A percentile compares a stretch with the other conserved stretches of the same genome.
phyloP scores from a whole-genome alignment of 2,888 invertebrate species.

The Volucella zonaria region DNA sequence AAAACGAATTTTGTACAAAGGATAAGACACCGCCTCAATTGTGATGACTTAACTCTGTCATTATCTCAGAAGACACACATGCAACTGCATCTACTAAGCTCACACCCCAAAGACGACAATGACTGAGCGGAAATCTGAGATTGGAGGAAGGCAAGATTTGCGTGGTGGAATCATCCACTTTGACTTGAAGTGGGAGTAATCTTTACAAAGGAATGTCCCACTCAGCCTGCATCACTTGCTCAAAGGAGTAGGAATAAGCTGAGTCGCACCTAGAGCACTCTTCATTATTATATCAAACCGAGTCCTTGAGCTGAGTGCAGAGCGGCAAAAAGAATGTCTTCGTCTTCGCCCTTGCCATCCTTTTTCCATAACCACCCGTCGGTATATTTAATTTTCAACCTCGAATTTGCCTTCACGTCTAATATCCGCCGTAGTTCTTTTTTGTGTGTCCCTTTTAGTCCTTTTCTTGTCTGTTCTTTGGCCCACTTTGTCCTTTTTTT shows the following conservation, averaged over 20 bases:
- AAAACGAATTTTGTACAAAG: slow-evolving; percentile 62
- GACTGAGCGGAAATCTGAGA: slow-evolving; percentile 37
- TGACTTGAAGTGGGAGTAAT: slow-evolving; percentile 22
- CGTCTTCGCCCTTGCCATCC: slow-evolving; percentile 1
- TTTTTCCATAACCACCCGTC: not conserved
- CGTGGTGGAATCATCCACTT: slow-evolving; percentile 11
- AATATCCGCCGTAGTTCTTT: slow-evolving; percentile 40
- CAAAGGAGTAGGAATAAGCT: slow-evolving; percentile 65
- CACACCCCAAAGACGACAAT: not conserved
- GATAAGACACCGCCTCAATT: slow-evolving; percentile 59
- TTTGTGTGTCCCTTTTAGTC: not conserved
- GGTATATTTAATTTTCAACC: slow-evolving; percentile 66
- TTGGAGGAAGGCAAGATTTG: slow-evolving; percentile 19
- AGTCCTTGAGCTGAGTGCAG: slow-evolving; percentile 61
- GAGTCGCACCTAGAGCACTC: slow-evolving; percentile 70
- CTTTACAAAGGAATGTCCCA: slow-evolving; percentile 54
- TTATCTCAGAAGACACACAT: slow-evolving; percentile 20
- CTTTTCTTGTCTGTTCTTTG: slow-evolving; percentile 29
- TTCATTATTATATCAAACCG: slow-evolving; percentile 72
- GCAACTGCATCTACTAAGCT: not conserved
- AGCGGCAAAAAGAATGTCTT: slow-evolving; percentile 43
- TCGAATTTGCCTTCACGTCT: slow-evolving; percentile 56
- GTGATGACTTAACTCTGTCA: slow-evolving; percentile 52
- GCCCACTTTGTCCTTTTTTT: slow-evolving; percentile 7
- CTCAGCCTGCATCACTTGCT: not conserved